Conservation (phyloP, 2,888 invertebrate genomes). For the Epirrita christyi region DNA sequence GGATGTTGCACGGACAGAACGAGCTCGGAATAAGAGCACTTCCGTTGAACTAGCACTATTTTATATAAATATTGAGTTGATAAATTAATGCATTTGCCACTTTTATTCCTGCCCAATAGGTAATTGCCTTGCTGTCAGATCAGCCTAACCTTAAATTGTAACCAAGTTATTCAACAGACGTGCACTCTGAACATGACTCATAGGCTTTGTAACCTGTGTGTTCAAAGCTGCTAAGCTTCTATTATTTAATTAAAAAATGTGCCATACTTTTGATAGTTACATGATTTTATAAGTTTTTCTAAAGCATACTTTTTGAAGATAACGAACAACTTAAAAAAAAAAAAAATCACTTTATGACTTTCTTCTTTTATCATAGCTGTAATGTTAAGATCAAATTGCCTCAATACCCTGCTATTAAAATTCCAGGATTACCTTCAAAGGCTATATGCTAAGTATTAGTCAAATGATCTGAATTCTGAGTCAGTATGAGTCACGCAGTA, state of each 20-base stretch:
- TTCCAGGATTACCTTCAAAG: slow-evolving; percentile 31
- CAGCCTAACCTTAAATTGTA: slow-evolving; percentile 23
- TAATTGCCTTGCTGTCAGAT: slow-evolving; percentile 22
- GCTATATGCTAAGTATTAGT: slow-evolving; percentile 44
- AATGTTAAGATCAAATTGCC: neutral
- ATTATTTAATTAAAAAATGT: too few species aligned
- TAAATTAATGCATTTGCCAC: slow-evolving; percentile 9
- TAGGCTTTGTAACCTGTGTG: slow-evolving; percentile 28
- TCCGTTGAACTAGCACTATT: slow-evolving; percentile 56
- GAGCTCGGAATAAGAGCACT: slow-evolving; percentile 63
- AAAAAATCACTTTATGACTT: too few species aligned
- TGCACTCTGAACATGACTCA: slow-evolving; percentile 26
- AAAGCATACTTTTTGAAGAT: too few species aligned
- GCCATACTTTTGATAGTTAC: too few species aligned
- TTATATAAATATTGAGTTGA: slow-evolving; percentile 38
- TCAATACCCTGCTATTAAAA: slow-evolving; percentile 19
- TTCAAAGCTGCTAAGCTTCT: slow-evolving; percentile 16
- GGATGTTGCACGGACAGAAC: slow-evolving; percentile 64
- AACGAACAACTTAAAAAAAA: too few species aligned
- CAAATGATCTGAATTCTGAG: slow-evolving; percentile 59
- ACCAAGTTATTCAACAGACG: slow-evolving; percentile 19
- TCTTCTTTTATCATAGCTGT: too few species aligned
- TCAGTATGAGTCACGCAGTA: slow-evolving; percentile 72
- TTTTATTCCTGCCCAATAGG: slow-evolving; percentile 24
- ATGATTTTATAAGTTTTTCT: too few species aligned